phyloP scores from a whole-genome alignment of 2,797 vertebrate species.

The Dendrocincla tyrannina region DNA sequence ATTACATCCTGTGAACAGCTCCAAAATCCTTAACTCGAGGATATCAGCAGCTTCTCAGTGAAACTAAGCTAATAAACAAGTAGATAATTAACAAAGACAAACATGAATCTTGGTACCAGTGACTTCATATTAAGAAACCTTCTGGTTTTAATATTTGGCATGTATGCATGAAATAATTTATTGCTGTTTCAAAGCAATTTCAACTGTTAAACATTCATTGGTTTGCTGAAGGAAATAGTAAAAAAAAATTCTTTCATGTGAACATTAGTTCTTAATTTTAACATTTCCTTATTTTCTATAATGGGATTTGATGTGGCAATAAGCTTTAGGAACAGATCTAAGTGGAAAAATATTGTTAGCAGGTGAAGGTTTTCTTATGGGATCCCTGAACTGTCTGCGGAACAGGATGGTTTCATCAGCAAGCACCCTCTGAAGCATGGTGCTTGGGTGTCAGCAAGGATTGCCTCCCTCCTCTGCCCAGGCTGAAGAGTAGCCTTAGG shows the following conservation, averaged over 20 bases:
- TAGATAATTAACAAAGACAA: slow-evolving; percentile 74
- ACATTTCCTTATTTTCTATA: slow-evolving; percentile 74
- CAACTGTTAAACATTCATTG: slow-evolving; percentile 71
- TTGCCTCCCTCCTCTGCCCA: not conserved
- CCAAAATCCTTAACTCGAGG: slow-evolving; percentile 34
- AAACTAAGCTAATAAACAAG: slow-evolving; percentile 72
- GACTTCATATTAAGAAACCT: slow-evolving; percentile 67
- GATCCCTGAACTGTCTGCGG: not conserved
- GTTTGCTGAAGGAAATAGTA: slow-evolving; percentile 71
- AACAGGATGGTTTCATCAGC: not conserved
- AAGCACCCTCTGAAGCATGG: accelerated
- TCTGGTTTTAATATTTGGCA: slow-evolving; percentile 75
- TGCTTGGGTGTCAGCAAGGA: not conserved
- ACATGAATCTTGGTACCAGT: slow-evolving; percentile 56
- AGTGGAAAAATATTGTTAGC: slow-evolving; percentile 68
- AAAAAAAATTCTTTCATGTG: slow-evolving; percentile 70
- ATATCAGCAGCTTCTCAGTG: slow-evolving; percentile 57
- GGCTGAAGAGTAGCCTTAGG: not conserved
- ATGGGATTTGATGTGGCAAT: slow-evolving; percentile 69
- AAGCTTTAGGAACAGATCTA: slow-evolving; percentile 61
- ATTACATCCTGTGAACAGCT: slow-evolving; percentile 65
- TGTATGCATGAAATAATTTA: slow-evolving; percentile 75
- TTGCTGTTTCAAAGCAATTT: slow-evolving; percentile 73
- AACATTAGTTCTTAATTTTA: slow-evolving; percentile 77
- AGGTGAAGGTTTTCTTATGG: slow-evolving; percentile 57